Evolutionary conservation across 2,797 vertebrate species (phyloP).

Genomic region (Clarias pachynema): DNA sequence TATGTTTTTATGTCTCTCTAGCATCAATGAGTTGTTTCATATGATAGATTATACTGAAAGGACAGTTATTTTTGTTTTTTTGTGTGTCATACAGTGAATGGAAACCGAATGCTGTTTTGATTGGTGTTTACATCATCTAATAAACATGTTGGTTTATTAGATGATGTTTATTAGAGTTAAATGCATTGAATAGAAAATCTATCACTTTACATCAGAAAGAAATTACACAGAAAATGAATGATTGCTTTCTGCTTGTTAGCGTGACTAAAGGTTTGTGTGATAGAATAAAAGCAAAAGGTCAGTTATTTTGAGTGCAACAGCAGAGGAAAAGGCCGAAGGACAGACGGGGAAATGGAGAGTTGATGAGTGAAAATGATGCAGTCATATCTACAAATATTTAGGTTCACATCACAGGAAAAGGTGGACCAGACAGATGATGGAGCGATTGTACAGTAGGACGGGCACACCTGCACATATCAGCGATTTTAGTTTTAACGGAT

Average conservation of each 20-base stretch:
- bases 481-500: neutral
- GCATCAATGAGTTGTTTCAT: neutral
- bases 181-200: neutral
- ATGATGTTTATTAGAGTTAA: neutral
- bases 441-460: neutral
- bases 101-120: neutral
- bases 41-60: neutral
- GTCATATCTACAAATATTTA: conserved; percentile 14
- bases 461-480: conserved; percentile 17
- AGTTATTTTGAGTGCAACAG: conserved; percentile 38
- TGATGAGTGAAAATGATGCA: conserved; percentile 22
- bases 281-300: conserved; percentile 22
- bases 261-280: neutral
- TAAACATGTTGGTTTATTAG: no score
- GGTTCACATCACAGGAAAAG: conserved; percentile 9
- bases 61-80: neutral
- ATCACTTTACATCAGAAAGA: neutral
- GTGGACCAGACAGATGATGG: neutral
- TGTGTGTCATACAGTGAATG: neutral
- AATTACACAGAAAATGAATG: neutral
- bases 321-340: conserved; percentile 29
- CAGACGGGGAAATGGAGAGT: conserved; percentile 13
- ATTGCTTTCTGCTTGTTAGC: neutral
- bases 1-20: neutral
- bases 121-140: no score